Percentiles rank a stretch among this genome's conserved stretches.
Evolutionary conservation across 2,797 vertebrate genomes (phyloP).

Genomic region (Coilia nasus): DNA sequence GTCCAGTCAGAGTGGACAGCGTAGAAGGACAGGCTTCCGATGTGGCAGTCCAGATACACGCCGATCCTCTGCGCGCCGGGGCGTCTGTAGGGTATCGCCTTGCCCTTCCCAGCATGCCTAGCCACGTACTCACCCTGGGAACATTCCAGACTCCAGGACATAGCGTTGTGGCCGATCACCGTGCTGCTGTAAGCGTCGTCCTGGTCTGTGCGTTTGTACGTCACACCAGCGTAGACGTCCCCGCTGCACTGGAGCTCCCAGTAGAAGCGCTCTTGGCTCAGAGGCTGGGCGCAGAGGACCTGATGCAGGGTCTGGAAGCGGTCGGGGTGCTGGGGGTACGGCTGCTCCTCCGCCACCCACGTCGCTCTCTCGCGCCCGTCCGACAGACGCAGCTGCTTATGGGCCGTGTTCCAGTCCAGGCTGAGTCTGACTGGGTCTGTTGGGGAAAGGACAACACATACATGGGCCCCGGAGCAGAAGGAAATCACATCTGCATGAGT

Average conservation of each 20-base stretch:
- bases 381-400: slow-evolving; percentile 30
- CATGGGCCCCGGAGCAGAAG: too few species aligned
- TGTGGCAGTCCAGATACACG: slow-evolving; percentile 43
- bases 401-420: slow-evolving; percentile 38
- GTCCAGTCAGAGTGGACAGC: slow-evolving; percentile 7
- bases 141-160: slow-evolving; percentile 36
- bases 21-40: slow-evolving; percentile 44
- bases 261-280: slow-evolving; percentile 37
- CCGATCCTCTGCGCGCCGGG: slow-evolving; percentile 14
- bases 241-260: slow-evolving; percentile 41
- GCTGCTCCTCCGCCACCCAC: background rate
- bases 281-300: slow-evolving; percentile 41
- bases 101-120: background rate
- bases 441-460: background rate
- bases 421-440: too few species aligned
- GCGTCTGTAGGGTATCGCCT: background rate
- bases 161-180: slow-evolving; percentile 22
- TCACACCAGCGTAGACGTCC: background rate
- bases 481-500: too few species aligned
- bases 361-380: slow-evolving; percentile 22
- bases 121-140: background rate
- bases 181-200: background rate
- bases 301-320: slow-evolving; percentile 31
- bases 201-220: background rate
- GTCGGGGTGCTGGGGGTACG: slow-evolving; percentile 35